Evolutionary conservation across 2,888 invertebrate genomes (phyloP), one percentile per base, ranked within the genome.

Genomic region (Cyrtodaria siliqua): DNA sequence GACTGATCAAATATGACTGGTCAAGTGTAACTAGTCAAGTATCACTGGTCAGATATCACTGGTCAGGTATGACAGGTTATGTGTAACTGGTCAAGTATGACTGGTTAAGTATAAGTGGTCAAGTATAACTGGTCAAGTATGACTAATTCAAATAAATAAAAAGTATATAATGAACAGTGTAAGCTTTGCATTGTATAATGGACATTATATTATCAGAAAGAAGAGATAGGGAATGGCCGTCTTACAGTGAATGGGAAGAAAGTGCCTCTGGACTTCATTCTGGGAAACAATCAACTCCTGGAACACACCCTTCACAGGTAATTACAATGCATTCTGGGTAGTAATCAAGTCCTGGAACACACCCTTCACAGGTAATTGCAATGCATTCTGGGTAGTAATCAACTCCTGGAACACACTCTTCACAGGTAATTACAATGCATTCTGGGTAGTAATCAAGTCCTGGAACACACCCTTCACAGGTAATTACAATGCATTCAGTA

Each of bases 301-400:
- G 97, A 97, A 40, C 87, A 98, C 93, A 96, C 96, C 90, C 97
- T 98, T 71, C 98, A 99, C 95, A 97, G 98, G 92, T 92, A 59
- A 47, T n/a, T n/a, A n/a, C n/a, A n/a, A n/a, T n/a, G n/a, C 94
- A 95, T 96, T 92, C 95, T 99, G 79, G 97, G 97, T 92, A 97
- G 98, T 94, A 97, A 97, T 94, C 98, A 98, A 93, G 95, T 97
- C 50, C 95, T 99, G 53, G 97, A 97, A 40, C 87, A 98, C 93
- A 96, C 96, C 90, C 97, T 98, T 71, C 98, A 99, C 95, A 97
- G 98, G 92, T 92, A n/a, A n/a, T n/a, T n/a, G n/a, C n/a, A n/a
- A n/a, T n/a, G n/a, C 94, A 95, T 96, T 92, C 95, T 99, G 79
- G 97, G 97, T 92, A 97, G 98, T 94, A 97, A 97, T 94, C 98